phyloP scores from a whole-genome alignment of 2,113 vertebrate genomes.

The Sylvilagus bachmani region DNA sequence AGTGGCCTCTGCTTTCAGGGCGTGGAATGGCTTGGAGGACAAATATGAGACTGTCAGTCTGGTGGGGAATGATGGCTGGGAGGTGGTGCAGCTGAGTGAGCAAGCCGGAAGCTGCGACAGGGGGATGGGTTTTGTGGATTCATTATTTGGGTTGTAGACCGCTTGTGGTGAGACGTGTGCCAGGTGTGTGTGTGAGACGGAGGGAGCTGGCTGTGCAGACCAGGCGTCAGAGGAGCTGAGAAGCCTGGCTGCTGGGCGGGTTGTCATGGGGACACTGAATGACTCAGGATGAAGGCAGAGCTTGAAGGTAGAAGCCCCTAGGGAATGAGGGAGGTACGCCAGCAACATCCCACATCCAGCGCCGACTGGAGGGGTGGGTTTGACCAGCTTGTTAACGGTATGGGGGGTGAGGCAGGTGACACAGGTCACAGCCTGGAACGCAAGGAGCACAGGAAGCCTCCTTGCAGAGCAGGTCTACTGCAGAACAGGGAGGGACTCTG shows the following conservation, averaged over 20 bases:
- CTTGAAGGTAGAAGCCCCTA: too few species aligned
- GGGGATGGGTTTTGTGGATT: not conserved
- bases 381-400: not conserved
- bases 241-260: not conserved
- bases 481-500: not conserved
- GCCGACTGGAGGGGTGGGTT: not conserved
- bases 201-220: not conserved
- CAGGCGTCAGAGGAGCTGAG: not conserved
- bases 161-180: not conserved
- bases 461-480: not conserved
- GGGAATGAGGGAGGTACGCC: not conserved
- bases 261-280: not conserved
- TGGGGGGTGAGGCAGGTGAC: not conserved
- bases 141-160: not conserved
- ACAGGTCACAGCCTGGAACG: not conserved
- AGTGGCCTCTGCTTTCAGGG: not conserved
- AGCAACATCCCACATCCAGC: too few species aligned
- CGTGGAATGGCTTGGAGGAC: not conserved
- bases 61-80: not conserved
- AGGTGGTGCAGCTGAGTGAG: not conserved
- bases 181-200: not conserved
- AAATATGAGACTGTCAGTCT: not conserved
- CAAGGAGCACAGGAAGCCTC: not conserved
- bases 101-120: not conserved
- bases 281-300: not conserved